phyloP scores from a whole-genome alignment of 2,888 invertebrate species.

The Periphyllus acericola region DNA sequence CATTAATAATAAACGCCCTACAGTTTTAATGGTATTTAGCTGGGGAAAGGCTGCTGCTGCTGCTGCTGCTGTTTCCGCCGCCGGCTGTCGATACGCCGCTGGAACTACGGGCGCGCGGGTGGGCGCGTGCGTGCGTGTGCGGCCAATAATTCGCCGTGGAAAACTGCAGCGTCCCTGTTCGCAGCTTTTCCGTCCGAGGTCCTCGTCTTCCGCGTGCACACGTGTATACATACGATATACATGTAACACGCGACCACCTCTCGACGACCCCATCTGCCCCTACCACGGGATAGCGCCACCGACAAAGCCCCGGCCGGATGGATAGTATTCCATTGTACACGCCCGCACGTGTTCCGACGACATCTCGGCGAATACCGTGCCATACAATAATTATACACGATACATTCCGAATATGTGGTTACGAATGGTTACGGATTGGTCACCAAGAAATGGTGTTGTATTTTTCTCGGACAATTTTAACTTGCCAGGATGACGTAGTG shows the following conservation, averaged over 20 bases:
- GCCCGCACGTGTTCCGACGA: too few species aligned
- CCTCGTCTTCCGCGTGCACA: neutral
- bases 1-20: conserved; percentile 61
- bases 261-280: neutral
- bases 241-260: neutral
- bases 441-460: too few species aligned
- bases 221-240: neutral
- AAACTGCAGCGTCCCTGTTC: neutral
- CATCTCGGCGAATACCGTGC: too few species aligned
- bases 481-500: too few species aligned
- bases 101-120: neutral
- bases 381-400: too few species aligned
- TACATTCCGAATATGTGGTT: too few species aligned
- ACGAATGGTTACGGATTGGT: too few species aligned
- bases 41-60: neutral
- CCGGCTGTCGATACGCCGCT: neutral
- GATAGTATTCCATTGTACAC: too few species aligned
- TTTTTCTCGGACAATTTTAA: too few species aligned
- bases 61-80: neutral
- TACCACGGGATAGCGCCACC: neutral
- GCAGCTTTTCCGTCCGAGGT: neutral
- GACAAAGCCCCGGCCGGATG: neutral
- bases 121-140: neutral
- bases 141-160: neutral
- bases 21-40: conserved; percentile 61